Percentiles rank a stretch among this genome's conserved stretches.
These are phyloP conservation scores for Leptopilina boulardi DNA, from an alignment of 1,140 invertebrate species.

Conservation along the genomic window DNA sequence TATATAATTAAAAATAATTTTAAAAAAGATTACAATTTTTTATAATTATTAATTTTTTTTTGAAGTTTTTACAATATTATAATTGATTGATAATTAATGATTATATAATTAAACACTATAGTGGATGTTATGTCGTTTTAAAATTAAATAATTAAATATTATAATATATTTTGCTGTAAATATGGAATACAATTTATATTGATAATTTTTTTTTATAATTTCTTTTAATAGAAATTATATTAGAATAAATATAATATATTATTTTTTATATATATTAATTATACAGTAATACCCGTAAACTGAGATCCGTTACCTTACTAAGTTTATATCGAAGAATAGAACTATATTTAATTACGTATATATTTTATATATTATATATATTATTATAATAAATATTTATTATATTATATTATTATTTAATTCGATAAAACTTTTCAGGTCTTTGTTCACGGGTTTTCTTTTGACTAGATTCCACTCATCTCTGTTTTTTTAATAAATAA, in stretches of 20 bases:
- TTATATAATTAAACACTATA: neutral
- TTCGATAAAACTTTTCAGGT: constrained; percentile 63
- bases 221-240: neutral
- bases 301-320: constrained; percentile 71
- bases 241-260: neutral
- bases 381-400: neutral
- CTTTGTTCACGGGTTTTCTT: constrained; percentile 55
- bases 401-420: neutral
- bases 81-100: neutral
- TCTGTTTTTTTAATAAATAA: too few species aligned
- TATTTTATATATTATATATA: neutral
- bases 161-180: too few species aligned
- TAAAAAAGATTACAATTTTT: too few species aligned
- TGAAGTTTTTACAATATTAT: constrained; percentile 1
- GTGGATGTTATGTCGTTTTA: constrained; percentile 35
- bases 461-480: constrained; percentile 38
- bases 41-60: neutral
- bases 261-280: constrained; percentile 15
- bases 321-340: constrained; percentile 49
- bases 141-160: constrained; percentile 49
- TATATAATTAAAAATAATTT: neutral
- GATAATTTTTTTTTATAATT: neutral
- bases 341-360: constrained; percentile 28
- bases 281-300: constrained; percentile 51
- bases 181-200: too few species aligned